Evolutionary conservation across 1,140 invertebrate species (phyloP), one percentile per base, ranked within the genome.

Genomic region (Mamestra configurata): DNA sequence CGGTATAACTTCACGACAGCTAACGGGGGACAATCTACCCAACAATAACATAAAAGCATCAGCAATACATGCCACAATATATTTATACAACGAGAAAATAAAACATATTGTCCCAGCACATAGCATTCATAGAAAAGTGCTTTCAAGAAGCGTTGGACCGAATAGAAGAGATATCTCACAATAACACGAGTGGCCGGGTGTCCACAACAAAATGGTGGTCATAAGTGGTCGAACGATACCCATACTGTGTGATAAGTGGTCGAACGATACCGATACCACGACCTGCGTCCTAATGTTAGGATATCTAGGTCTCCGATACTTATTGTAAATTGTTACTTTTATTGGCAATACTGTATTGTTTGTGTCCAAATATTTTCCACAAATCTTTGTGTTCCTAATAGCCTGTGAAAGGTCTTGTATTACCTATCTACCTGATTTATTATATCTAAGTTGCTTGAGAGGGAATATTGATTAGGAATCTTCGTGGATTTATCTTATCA

Each of bases 321-420:
- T 31, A 15, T 49, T 15, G 10, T 27, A 24, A 13, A 11, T 66
- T 37, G 35, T 22, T 66, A 37, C 15, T 64, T 6, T 66, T 66
- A 40, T 66, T 66, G 61, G n/a, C 61, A 20, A 40, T 66, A 40
- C 8, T 66, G 31, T 8, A 18, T 40, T 40, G 15, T 61, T 61
- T 61, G 37, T 8, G 24, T 27, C 11, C 55, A 15, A 5, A n/a
- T 31, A 59, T 59, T 59, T 3, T 5, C 2, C 1, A 55, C 11
- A 10, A 55, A 57, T 27, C 24, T 3, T 31, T 15, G 4, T n/a
- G 13, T 49, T n/a, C 43, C 43, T 5, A 31, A 31, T 31, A 5
- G 27, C 27, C 27, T 31, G 2, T 31, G 27, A 5, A 31, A 31
- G 27, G 27, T 31, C 27, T 31, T 31, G 27, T 31, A 31, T 31